phyloP scores from a whole-genome alignment of 2,888 invertebrate genomes.

The Chymomyza amoena region DNA sequence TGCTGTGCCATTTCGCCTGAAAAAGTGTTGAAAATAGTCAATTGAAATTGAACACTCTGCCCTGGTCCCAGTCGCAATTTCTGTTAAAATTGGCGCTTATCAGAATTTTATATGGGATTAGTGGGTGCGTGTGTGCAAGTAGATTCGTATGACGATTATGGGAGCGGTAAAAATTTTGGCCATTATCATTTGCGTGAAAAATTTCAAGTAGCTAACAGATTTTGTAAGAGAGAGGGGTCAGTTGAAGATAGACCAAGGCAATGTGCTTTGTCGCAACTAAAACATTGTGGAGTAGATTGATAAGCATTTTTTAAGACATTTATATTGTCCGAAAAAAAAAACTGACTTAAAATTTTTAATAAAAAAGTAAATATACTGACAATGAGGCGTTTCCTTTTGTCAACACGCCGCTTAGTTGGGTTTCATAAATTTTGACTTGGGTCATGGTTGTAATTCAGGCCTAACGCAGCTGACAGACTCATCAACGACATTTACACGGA shows the following conservation, averaged over 20 bases:
- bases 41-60: conserved; percentile 59
- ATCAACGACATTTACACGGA: neutral
- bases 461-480: neutral
- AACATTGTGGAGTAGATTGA: neutral
- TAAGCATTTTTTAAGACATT: neutral
- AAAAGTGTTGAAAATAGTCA: conserved; percentile 55
- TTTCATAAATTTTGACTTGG: neutral
- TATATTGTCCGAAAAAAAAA: neutral
- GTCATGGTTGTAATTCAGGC: neutral
- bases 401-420: no score
- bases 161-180: conserved; percentile 51
- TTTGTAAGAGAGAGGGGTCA: neutral
- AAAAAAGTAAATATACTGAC: neutral
- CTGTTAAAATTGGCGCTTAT: conserved; percentile 59
- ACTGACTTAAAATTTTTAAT: neutral
- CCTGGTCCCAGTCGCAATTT: neutral
- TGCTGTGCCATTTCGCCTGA: conserved; percentile 2
- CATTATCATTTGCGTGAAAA: conserved; percentile 53
- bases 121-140: conserved; percentile 29
- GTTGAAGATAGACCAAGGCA: conserved; percentile 17
- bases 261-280: no score
- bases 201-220: conserved; percentile 36
- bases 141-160: neutral
- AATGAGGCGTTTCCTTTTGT: neutral
- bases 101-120: conserved; percentile 71